These are phyloP conservation scores for Drosophila basisetae DNA, from an alignment of 2,888 invertebrate species.

Conservation along the genomic window DNA sequence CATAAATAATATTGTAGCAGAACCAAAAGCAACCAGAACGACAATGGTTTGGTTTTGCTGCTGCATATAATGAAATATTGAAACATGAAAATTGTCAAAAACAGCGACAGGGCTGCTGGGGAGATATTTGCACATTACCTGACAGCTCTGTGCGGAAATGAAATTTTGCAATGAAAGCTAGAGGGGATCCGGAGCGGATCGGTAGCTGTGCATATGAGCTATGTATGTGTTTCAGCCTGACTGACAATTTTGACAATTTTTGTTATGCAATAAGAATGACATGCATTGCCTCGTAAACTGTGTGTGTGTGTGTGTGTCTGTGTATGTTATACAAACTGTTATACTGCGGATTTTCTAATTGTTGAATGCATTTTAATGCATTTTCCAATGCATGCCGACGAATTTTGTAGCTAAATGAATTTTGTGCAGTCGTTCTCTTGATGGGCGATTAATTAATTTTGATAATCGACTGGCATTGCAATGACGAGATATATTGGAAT, in stretches of 20 bases:
- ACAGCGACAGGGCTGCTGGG: conserved; percentile 49
- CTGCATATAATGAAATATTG: conserved; percentile 75
- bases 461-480: conserved; percentile 48
- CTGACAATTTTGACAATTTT: conserved; percentile 76
- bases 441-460: conserved; percentile 68
- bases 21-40: conserved; percentile 40
- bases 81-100: conserved; percentile 81
- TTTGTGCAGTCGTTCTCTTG: conserved; percentile 18
- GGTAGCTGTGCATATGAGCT: conserved; percentile 35
- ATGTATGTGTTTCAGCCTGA: conserved; percentile 36
- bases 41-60: conserved; percentile 50
- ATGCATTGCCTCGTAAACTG: conserved; percentile 8
- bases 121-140: conserved; percentile 64
- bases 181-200: background rate
- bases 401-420: conserved; percentile 18
- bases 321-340: conserved; percentile 46
- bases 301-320: conserved; percentile 17
- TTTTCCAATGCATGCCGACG: conserved; percentile 20
- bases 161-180: conserved; percentile 73
- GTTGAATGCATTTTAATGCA: conserved; percentile 39
- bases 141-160: conserved; percentile 70
- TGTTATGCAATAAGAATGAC: conserved; percentile 74
- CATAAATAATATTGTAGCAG: conserved; percentile 72
- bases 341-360: conserved; percentile 51
- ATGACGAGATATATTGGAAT: no score